phyloP scores from a whole-genome alignment of 2,888 invertebrate genomes.

The Erebia palarica region DNA sequence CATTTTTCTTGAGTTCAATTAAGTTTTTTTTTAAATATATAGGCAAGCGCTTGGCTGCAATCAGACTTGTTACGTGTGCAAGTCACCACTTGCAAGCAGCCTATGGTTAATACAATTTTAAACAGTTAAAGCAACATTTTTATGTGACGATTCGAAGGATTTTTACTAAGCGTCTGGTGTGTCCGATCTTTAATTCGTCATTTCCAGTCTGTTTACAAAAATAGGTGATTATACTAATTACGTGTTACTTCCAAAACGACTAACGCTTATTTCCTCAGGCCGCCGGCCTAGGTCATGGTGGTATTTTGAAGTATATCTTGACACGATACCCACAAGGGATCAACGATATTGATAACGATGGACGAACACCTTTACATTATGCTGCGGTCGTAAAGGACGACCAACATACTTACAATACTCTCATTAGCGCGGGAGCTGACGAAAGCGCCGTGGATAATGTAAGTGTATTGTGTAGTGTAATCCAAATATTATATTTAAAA shows the following conservation, averaged over 20 bases:
- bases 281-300: slow-evolving; percentile 89
- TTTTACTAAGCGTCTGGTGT: too few relatives aligned
- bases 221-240: neutral
- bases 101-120: too few relatives aligned
- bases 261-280: slow-evolving; percentile 77
- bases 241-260: neutral
- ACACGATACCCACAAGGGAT: slow-evolving; percentile 87
- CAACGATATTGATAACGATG: slow-evolving; percentile 89
- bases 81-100: too few relatives aligned
- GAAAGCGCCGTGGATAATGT: slow-evolving; percentile 93
- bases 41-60: too few relatives aligned
- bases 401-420: slow-evolving; percentile 88
- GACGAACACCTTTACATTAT: slow-evolving; percentile 94
- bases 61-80: too few relatives aligned
- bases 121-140: too few relatives aligned
- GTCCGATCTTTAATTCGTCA: neutral
- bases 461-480: slow-evolving; percentile 55
- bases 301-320: slow-evolving; percentile 88
- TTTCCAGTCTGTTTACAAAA: neutral
- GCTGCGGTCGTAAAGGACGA: slow-evolving; percentile 91
- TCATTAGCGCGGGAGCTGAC: slow-evolving; percentile 92
- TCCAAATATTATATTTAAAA: neutral
- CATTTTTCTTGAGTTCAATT: too few relatives aligned
- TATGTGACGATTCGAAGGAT: too few relatives aligned
- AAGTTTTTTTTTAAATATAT: too few relatives aligned